Evolutionary conservation across 1,140 invertebrate species (phyloP).

Genomic region (Hypothenemus hampei): DNA sequence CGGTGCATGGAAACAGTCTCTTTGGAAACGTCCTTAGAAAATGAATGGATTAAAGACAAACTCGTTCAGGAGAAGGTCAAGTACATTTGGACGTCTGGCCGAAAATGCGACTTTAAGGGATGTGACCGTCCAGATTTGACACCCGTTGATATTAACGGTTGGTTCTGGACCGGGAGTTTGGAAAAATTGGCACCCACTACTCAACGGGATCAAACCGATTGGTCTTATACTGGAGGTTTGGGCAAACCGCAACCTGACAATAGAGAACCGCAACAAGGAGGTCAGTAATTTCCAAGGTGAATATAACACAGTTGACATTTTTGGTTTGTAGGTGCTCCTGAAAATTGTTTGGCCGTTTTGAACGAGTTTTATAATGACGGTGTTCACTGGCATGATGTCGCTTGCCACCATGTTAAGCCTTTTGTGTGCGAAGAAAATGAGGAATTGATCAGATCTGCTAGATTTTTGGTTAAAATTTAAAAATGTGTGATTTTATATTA

Average conservation of each 20-base stretch:
- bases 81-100: constrained; percentile 84
- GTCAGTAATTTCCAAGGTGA: constrained; percentile 3
- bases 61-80: constrained; percentile 70
- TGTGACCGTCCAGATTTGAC: constrained; percentile 73
- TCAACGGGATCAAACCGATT: constrained; percentile 72
- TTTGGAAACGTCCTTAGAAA: constrained; percentile 85
- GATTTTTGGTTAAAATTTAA: neutral
- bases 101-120: constrained; percentile 78
- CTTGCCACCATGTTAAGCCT: constrained; percentile 77
- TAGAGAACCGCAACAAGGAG: constrained; percentile 68
- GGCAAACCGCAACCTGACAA: constrained; percentile 78
- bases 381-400: constrained; percentile 82
- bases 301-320: too few species aligned
- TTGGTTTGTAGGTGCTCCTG: constrained; percentile 52
- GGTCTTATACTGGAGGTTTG: constrained; percentile 74
- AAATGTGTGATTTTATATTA: too few species aligned
- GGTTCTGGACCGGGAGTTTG: constrained; percentile 82
- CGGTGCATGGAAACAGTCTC: constrained; percentile 92
- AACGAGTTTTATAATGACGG: constrained; percentile 85
- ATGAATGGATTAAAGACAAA: constrained; percentile 84
- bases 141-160: constrained; percentile 71
- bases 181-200: constrained; percentile 73
- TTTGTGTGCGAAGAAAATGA: constrained; percentile 81
- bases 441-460: constrained; percentile 39
- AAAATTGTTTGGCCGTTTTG: constrained; percentile 72